Evolutionary conservation across 2,888 invertebrate species (phyloP).

Genomic region (Ochropleura plecta): DNA sequence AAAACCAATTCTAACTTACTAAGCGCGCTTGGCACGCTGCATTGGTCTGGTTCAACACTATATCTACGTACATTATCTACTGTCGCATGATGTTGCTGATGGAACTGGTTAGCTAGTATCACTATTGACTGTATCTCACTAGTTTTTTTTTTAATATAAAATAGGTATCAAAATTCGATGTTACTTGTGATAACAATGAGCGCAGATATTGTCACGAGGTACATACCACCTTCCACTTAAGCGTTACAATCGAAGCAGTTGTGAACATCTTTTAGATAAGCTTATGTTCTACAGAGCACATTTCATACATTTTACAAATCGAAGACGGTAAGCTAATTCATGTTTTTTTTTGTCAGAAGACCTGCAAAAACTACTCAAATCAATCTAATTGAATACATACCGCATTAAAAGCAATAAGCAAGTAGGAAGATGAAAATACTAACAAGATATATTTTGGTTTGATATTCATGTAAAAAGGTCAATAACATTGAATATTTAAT

Average conservation of each 20-base stretch:
- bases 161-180: constrained; percentile 82
- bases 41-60: constrained; percentile 86
- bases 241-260: constrained; percentile 35
- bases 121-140: constrained; percentile 76
- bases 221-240: constrained; percentile 66
- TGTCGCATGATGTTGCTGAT: constrained; percentile 69
- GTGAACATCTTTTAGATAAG: constrained; percentile 27
- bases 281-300: constrained; percentile 24
- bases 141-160: constrained; percentile 67
- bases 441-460: constrained; percentile 21
- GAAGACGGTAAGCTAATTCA: constrained; percentile 7
- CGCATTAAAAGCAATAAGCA: constrained; percentile 26
- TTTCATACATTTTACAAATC: constrained; percentile 17
- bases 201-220: constrained; percentile 80
- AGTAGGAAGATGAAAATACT: constrained; percentile 15
- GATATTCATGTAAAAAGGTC: background rate
- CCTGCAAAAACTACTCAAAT: constrained; percentile 14
- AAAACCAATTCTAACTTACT: constrained; percentile 84
- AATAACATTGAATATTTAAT: constrained; percentile 11
- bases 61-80: constrained; percentile 74
- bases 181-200: constrained; percentile 76
- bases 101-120: constrained; percentile 73
- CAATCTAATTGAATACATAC: constrained; percentile 27
- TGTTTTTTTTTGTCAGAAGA: background rate
- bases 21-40: constrained; percentile 87